These are phyloP conservation scores for Epinotia brunnichana DNA, from an alignment of 2,888 invertebrate genomes.

Conservation along the genomic window DNA sequence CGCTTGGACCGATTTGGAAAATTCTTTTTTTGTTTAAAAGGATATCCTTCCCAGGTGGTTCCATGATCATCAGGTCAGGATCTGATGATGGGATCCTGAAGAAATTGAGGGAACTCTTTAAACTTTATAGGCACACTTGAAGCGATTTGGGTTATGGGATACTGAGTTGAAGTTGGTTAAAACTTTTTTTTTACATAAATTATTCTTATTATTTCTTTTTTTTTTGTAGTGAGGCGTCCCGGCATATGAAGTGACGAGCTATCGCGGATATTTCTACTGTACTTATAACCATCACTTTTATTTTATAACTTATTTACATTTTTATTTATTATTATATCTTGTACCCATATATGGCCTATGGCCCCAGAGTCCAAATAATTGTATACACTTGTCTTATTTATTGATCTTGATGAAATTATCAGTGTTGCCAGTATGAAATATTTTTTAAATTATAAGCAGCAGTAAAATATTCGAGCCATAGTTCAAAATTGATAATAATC, in stretches of 20 bases:
- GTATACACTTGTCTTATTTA: conserved; percentile 12
- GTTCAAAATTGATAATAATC: conserved; percentile 34
- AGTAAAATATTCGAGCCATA: conserved; percentile 28
- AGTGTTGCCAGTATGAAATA: conserved; percentile 3
- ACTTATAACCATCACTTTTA: conserved; percentile 27
- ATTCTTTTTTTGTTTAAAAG: no score
- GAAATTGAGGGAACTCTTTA: no score
- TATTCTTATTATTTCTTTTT: neutral
- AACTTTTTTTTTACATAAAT: no score
- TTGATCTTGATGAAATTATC: conserved; percentile 10
- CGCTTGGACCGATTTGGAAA: no score
- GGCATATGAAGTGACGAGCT: neutral
- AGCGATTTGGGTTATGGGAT: no score
- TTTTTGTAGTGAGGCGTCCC: neutral
- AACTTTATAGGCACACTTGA: no score
- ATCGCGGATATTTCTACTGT: conserved; percentile 28
- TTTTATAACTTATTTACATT: conserved; percentile 23
- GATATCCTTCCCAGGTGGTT: no score
- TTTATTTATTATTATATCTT: conserved; percentile 2
- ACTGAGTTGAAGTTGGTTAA: no score
- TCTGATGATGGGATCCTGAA: no score
- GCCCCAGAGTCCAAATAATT: neutral
- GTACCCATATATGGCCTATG: neutral
- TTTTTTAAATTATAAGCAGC: conserved; percentile 16
- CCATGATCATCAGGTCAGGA: no score